Conservation (phyloP, 2,797 vertebrate genomes). For the Pachyuromys duprasi region DNA sequence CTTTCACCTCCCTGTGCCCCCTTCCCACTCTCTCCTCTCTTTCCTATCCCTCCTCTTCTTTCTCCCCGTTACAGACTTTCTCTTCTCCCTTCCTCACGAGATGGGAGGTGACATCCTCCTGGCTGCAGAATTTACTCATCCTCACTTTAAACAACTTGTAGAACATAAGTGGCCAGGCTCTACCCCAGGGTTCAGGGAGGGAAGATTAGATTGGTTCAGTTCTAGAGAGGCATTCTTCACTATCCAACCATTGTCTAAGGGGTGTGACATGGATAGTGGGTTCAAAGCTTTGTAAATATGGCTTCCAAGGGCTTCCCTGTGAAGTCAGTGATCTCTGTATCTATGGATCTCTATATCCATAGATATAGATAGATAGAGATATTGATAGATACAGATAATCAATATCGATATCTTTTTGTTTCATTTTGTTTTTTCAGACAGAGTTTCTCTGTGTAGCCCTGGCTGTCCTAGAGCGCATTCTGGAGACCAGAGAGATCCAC, state of each 20-base stretch:
- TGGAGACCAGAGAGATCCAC: background rate
- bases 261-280: background rate
- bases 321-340: background rate
- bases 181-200: background rate
- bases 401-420: too few relatives aligned
- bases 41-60: accelerated
- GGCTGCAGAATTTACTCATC: background rate
- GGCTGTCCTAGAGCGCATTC: background rate
- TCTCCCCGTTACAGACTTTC: background rate
- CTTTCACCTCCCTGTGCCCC: accelerated
- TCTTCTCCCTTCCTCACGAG: background rate
- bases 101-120: background rate
- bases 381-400: too few relatives aligned
- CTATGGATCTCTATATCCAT: too few relatives aligned
- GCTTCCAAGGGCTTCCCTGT: background rate
- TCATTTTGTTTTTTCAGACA: too few relatives aligned
- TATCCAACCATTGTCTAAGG: background rate
- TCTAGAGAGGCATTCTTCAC: background rate
- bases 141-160: background rate
- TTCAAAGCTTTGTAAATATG: background rate
- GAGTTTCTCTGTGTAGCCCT: background rate
- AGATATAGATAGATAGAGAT: too few relatives aligned
- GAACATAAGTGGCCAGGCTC: background rate
- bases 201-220: background rate
- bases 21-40: background rate